A percentile compares a stretch with the other conserved stretches of the same genome.
Conservation (phyloP, 1,140 invertebrate species). For the Drosophila dunni region DNA sequence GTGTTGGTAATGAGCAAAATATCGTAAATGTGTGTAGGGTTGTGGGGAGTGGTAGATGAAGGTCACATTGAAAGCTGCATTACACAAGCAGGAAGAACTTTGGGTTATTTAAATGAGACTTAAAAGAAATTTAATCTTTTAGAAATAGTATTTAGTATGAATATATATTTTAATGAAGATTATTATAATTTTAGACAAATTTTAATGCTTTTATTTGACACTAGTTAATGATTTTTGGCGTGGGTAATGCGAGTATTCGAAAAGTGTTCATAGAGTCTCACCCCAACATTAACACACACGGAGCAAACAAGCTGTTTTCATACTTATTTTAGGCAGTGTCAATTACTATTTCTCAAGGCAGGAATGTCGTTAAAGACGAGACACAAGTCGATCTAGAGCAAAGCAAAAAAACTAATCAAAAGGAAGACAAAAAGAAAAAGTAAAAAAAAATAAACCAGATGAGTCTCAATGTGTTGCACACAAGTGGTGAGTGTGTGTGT, state of each 20-base stretch:
- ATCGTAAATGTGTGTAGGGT: constrained; percentile 4
- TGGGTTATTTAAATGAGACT: too few relatives aligned
- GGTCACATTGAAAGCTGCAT: not conserved
- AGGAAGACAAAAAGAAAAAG: constrained; percentile 30
- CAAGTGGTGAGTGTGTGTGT: not conserved
- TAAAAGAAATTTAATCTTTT: too few relatives aligned
- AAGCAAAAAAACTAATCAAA: constrained; percentile 75
- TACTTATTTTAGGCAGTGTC: constrained; percentile 56
- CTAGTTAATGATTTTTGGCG: not conserved
- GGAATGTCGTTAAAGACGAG: constrained; percentile 33
- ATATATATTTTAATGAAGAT: too few relatives aligned
- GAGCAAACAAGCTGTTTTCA: constrained; percentile 35
- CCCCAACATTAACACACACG: constrained; percentile 52
- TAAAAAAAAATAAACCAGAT: constrained; percentile 57
- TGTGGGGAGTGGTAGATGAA: not conserved
- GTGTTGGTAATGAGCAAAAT: constrained; percentile 34
- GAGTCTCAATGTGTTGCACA: not conserved
- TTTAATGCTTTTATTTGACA: not conserved
- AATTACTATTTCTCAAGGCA: constrained; percentile 63
- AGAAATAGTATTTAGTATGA: too few relatives aligned
- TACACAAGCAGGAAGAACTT: not conserved
- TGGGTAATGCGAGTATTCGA: constrained; percentile 20
- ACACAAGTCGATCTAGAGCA: constrained; percentile 54
- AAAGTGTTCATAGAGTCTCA: constrained; percentile 60
- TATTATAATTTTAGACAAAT: too few relatives aligned